Percentiles rank a stretch among this genome's conserved stretches.
phyloP scores from a whole-genome alignment of 2,113 vertebrate genomes.

The Poeciliopsis prolifica region DNA sequence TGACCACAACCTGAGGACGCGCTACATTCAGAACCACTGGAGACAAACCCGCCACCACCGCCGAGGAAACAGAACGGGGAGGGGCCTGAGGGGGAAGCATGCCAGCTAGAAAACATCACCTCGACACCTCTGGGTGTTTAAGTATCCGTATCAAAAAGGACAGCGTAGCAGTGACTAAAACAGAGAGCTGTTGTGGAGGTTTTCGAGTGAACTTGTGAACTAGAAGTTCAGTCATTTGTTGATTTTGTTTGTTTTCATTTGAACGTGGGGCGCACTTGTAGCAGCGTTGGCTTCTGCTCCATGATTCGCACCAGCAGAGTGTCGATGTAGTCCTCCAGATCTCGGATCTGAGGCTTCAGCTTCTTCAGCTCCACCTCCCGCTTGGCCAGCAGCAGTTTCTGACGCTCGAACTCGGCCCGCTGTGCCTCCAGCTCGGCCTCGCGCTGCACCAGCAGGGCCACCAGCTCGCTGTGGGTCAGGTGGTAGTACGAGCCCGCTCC shows the following conservation, averaged over 20 bases:
- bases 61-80: constrained; percentile 35
- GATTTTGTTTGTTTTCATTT: constrained; percentile 58
- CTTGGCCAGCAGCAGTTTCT: constrained; percentile 85
- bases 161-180: constrained; percentile 75
- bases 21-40: constrained; percentile 60
- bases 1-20: constrained; percentile 74
- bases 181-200: constrained; percentile 70
- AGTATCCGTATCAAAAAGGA: constrained; percentile 72
- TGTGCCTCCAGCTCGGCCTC: constrained; percentile 83
- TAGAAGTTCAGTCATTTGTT: not conserved
- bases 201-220: constrained; percentile 51
- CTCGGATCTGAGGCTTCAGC: constrained; percentile 86
- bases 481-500: constrained; percentile 91
- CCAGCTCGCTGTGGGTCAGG: constrained; percentile 93
- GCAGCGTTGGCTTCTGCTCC: constrained; percentile 92
- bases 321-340: constrained; percentile 98
- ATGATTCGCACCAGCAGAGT: constrained; percentile 96
- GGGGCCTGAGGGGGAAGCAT: constrained; percentile 45
- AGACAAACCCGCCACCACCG: constrained; percentile 27
- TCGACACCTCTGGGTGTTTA: constrained; percentile 57
- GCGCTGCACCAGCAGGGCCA: constrained; percentile 87
- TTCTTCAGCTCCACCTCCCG: constrained; percentile 88
- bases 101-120: constrained; percentile 57
- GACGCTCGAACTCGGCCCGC: constrained; percentile 83
- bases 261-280: constrained; percentile 87